These are phyloP conservation scores for Pocota personata DNA, from an alignment of 2,888 invertebrate species.

Conservation along the genomic window DNA sequence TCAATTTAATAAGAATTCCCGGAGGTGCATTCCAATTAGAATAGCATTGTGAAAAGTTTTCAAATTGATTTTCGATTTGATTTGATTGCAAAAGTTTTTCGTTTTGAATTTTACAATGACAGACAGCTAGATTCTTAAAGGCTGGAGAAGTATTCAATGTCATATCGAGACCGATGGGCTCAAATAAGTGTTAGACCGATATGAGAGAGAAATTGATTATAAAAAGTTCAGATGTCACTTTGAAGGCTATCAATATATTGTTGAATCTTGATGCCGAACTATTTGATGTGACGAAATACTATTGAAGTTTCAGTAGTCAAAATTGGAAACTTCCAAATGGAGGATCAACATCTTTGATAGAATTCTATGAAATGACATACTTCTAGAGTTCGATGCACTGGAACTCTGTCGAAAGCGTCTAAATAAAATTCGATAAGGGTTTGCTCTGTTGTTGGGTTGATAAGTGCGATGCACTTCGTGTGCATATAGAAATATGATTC, in stretches of 20 bases:
- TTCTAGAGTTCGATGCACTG: neutral
- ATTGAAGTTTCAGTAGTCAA: neutral
- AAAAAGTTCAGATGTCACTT: slow-evolving; percentile 22
- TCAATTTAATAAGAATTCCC: slow-evolving; percentile 11
- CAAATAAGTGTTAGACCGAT: neutral
- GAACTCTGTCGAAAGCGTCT: neutral
- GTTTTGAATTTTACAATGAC: neutral
- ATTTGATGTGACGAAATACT: neutral
- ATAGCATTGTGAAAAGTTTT: neutral
- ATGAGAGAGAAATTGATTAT: slow-evolving; percentile 22
- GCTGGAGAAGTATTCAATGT: neutral
- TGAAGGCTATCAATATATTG: slow-evolving; percentile 22
- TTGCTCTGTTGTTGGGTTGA: neutral
- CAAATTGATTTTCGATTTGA: neutral
- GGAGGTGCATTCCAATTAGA: neutral
- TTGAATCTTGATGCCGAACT: neutral
- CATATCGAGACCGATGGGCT: neutral
- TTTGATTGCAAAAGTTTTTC: slow-evolving; percentile 10
- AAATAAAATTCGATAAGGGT: neutral
- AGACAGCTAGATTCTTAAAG: neutral
- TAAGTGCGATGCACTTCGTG: neutral
- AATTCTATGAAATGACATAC: neutral
- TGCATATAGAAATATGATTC: neutral
- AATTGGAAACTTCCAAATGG: neutral
- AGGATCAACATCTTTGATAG: neutral